Percentiles rank a stretch among this genome's conserved stretches.
These are phyloP conservation scores for Junco hyemalis DNA, from an alignment of 2,113 vertebrate genomes.

Conservation along the genomic window DNA sequence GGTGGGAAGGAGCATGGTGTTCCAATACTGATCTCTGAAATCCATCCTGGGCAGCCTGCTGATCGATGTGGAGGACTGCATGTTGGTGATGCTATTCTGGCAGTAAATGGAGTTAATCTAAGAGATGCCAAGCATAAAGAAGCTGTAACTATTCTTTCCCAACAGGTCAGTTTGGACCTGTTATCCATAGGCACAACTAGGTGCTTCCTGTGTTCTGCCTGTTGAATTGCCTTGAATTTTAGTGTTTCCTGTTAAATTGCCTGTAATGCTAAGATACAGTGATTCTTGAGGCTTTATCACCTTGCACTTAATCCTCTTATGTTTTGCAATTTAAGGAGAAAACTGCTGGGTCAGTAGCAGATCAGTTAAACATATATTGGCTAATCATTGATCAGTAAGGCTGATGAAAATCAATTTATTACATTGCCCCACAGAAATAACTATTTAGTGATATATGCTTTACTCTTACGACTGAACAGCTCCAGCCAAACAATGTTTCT, in stretches of 20 bases:
- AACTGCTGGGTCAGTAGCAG: not conserved
- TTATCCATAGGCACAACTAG: not conserved
- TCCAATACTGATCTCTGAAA: constrained; percentile 97
- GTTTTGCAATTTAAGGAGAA: not conserved
- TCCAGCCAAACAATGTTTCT: not conserved
- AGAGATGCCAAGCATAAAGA: constrained; percentile 98
- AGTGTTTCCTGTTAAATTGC: not conserved
- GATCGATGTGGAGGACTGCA: constrained; percentile 94
- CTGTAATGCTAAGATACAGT: not conserved
- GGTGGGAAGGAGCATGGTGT: constrained; percentile 98
- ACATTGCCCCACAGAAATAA: not conserved
- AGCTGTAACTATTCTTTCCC: constrained; percentile 96
- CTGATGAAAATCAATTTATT: not conserved
- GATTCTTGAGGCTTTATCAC: not conserved
- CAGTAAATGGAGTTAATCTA: constrained; percentile 95
- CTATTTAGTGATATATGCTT: rapidly evolving
- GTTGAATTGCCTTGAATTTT: not conserved
- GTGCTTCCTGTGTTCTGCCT: not conserved
- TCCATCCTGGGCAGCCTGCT: constrained; percentile 92
- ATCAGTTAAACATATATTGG: not conserved
- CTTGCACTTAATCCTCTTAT: not conserved
- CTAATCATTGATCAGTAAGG: not conserved
- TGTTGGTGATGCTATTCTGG: constrained; percentile 94
- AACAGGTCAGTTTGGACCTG: constrained; percentile 81
- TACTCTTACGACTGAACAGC: not conserved